phyloP scores from a whole-genome alignment of 2,797 vertebrate species.

The Rhinichthys osculus region DNA sequence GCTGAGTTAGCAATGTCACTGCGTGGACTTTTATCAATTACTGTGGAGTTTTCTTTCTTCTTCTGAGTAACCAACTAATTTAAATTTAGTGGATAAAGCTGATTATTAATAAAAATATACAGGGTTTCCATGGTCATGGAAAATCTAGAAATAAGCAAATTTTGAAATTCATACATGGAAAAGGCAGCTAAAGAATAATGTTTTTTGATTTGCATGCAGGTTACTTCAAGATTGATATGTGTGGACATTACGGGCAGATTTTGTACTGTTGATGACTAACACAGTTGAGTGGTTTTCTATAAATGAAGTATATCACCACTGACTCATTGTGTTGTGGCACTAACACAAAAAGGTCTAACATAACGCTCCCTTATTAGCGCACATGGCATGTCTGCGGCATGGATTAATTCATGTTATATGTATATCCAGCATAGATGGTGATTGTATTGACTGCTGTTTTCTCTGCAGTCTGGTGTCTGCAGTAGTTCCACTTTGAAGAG shows the following conservation, averaged over 20 bases:
- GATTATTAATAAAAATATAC: neutral
- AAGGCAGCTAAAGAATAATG: neutral
- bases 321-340: conserved; percentile 1
- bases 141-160: neutral
- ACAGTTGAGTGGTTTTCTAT: neutral
- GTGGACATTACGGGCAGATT: neutral
- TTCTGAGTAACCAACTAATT: neutral
- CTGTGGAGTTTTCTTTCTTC: no score
- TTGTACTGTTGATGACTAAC: conserved; percentile 19
- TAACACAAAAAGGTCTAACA: conserved; percentile 11
- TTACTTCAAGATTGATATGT: neutral
- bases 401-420: neutral
- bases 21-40: no score
- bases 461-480: conserved; percentile 76
- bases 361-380: neutral
- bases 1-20: no score
- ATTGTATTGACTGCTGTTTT: conserved; percentile 63
- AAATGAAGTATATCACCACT: neutral
- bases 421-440: conserved; percentile 11
- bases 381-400: neutral
- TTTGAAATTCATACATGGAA: neutral
- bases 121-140: neutral
- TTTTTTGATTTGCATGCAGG: conserved; percentile 11
- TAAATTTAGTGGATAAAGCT: neutral
- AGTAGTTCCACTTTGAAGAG: conserved; percentile 76